Evolutionary conservation across 2,113 vertebrate genomes (phyloP), one percentile per base, ranked within the genome.

Genomic region (Trachemys scripta): DNA sequence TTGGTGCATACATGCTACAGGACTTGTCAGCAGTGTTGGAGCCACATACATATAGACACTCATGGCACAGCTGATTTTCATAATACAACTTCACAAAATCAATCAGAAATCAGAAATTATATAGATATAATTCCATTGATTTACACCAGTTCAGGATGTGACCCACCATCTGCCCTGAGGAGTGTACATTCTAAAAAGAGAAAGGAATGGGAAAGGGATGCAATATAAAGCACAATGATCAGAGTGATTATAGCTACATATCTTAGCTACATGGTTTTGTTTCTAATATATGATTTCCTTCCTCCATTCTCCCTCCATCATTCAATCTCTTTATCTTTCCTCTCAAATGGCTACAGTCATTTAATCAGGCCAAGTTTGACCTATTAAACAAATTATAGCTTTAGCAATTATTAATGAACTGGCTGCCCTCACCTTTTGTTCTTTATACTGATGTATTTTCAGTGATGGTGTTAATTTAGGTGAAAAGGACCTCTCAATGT

Each of bases 341-440:
- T 53, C 24, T 92, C 27, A 57, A 89, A 94, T 57, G 72, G 5
- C 12, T 84, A 72, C 31, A 78, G 25, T 90, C 57, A 79, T 79
- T 93, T 27, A 84, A 11, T 84, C n/a, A 83, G 76, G 59, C 75
- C 57, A 94, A 20, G 14, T 90, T 94, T 92, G 56, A 84, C 14
- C 19, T 92, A 29, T 2, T 83, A 85, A 96, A 92, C 42, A 95
- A 97, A 82, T 89, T 95, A 96, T 86, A 97, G 89, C 80, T 91
- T 90, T 89, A 86, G 13, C 45, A 95, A 92, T 78, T 88, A 92
- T 22, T 85, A 72, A 53, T 50, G 69, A 96, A 90, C 45, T 51
- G 78, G 4, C 1, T 1, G 2, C 54, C 95, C 90, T 94, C 75
- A 92, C 49, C 79, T 92, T 87, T 92, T 92, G 54, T 54, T 65